These are phyloP conservation scores for Oceanites oceanicus DNA, from an alignment of 2,113 vertebrate species.

Conservation along the genomic window DNA sequence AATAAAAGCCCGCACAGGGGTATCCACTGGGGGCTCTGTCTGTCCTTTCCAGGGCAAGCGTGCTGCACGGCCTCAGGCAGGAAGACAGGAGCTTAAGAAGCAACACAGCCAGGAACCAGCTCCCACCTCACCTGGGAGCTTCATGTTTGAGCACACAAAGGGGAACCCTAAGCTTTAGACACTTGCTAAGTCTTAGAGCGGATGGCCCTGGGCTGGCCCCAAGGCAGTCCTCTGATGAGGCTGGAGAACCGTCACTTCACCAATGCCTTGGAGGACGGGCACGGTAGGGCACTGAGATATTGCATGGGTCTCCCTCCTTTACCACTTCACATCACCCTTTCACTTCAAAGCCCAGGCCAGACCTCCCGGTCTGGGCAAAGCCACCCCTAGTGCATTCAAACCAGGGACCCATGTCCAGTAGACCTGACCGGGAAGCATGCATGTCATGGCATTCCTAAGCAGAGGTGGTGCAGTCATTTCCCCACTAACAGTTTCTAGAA, in stretches of 20 bases:
- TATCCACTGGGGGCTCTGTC: background rate
- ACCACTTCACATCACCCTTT: background rate
- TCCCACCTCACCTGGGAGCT: background rate
- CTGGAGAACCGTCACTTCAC: background rate
- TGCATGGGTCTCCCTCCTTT: background rate
- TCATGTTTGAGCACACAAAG: background rate
- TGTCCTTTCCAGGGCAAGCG: background rate
- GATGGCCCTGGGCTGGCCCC: background rate
- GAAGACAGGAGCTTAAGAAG: background rate
- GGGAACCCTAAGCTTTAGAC: background rate
- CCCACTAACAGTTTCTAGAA: background rate
- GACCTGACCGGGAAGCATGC: fast-evolving
- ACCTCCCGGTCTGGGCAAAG: background rate
- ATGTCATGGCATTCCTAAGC: background rate
- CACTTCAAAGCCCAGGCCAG: background rate
- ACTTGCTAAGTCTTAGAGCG: background rate
- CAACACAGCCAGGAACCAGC: background rate
- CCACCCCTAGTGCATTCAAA: background rate
- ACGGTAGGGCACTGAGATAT: background rate
- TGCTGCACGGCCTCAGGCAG: background rate
- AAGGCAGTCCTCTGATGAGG: background rate
- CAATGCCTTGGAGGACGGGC: background rate
- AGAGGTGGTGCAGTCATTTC: background rate
- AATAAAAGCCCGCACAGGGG: background rate
- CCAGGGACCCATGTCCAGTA: fast-evolving